These are phyloP conservation scores for Ophioninae sp. DNA, from an alignment of 2,888 invertebrate genomes.

Conservation along the genomic window DNA sequence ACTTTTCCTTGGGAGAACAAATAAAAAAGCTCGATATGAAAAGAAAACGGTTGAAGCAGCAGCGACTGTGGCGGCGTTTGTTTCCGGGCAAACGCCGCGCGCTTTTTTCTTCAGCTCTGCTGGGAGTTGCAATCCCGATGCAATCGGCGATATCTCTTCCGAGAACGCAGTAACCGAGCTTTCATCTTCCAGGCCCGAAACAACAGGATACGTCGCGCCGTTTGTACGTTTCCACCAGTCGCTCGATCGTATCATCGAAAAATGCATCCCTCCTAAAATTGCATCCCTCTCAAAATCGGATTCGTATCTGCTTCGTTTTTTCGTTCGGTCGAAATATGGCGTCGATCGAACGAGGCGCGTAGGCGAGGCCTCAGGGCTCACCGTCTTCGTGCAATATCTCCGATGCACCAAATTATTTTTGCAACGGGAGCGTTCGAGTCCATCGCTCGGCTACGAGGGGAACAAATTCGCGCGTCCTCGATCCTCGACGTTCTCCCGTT, in stretches of 20 bases:
- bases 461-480: not conserved
- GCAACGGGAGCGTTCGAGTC: not conserved
- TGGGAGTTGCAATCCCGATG: conserved; percentile 72
- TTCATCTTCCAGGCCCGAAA: conserved; percentile 72
- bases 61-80: not conserved
- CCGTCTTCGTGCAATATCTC: conserved; percentile 75
- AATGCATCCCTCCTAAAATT: conserved; percentile 72
- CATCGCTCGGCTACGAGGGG: not conserved
- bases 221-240: conserved; percentile 68
- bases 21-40: conserved; percentile 48
- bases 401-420: conserved; percentile 31
- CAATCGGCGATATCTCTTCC: conserved; percentile 71
- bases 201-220: conserved; percentile 67
- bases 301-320: not conserved
- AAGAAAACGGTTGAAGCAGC: not conserved
- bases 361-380: conserved; percentile 66
- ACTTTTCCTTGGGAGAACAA: conserved; percentile 68
- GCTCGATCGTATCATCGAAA: conserved; percentile 68
- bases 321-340: not conserved
- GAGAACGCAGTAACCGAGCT: conserved; percentile 73
- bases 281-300: not conserved
- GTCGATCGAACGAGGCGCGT: not conserved
- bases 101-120: conserved; percentile 66
- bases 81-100: not conserved
- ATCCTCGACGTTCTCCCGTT: not conserved